Evolutionary conservation across 2,113 vertebrate species (phyloP), one percentile per base, ranked within the genome.

Genomic region (Narcine bancroftii): DNA sequence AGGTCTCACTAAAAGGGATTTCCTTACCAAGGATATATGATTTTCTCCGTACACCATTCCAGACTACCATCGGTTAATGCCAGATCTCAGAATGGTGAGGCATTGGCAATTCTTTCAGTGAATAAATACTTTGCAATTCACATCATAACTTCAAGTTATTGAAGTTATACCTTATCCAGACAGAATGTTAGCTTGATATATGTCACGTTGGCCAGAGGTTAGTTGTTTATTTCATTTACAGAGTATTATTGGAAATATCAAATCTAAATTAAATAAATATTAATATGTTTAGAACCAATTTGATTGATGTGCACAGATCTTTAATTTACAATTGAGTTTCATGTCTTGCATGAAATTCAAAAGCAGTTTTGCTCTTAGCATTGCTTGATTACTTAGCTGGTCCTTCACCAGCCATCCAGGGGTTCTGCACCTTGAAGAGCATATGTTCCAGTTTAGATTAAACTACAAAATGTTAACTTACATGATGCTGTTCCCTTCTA

Each of bases 51-150:
- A 91, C 45, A 33, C 89, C 42, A 65, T 91, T 69, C 66, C 65
- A 91, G 69, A 47, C 42, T 69, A 42, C 39, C 63, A 29, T 69
- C 89, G 69, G 89, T 91, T 91, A 91, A 91, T 69, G 65, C 66
- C 24, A 33, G 9, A 33, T 69, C 65, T 69, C 26, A 91, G 65
- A 91, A 36, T 71, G 69, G 36, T 65, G 42, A 69, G 65, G 87
- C 63, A 45, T 69, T 91, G 39, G 47, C 89, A 69, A 69, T 15
- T 71, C 65, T 91, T 69, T 91, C 89, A 4, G 24, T 17, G 63
- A 29, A 69, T 33, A 45, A n/a, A 91, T 69, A 91, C 42, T 91
- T 47, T 47, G 89, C 65, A 91, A 69, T 91, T 69, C 26, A 69
- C 69, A 91, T 45, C 45, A 33, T 65, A 91, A 36, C 66, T 21